phyloP scores from a whole-genome alignment of 2,797 vertebrate genomes.

The Scleropages formosus region DNA sequence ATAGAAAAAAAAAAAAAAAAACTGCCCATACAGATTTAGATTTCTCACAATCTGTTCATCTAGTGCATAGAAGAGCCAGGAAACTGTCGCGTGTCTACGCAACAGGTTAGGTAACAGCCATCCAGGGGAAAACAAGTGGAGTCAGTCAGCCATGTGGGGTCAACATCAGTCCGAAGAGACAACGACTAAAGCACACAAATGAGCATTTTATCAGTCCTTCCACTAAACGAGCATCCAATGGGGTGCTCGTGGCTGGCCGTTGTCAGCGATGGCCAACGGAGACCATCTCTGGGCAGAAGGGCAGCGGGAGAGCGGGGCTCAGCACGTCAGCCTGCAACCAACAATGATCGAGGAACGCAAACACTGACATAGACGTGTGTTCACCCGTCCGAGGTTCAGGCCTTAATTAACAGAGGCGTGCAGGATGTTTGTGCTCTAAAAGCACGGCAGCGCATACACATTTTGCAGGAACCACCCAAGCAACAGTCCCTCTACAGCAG shows the following conservation, averaged over 20 bases:
- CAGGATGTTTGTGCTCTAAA: background rate
- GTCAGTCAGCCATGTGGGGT: slow-evolving; percentile 51
- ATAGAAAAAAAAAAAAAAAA: slow-evolving; percentile 30
- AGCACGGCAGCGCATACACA: background rate
- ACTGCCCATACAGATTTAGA: slow-evolving; percentile 21
- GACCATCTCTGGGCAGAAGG: background rate
- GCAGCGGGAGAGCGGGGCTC: background rate
- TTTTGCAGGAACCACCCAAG: slow-evolving; percentile 20
- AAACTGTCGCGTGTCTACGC: slow-evolving; percentile 12
- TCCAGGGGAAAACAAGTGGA: slow-evolving; percentile 38
- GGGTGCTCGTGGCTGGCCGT: background rate
- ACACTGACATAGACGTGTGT: background rate
- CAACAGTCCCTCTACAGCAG: slow-evolving; percentile 35
- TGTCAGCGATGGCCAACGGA: background rate
- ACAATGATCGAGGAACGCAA: background rate
- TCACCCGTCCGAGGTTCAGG: background rate
- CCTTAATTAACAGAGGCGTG: background rate
- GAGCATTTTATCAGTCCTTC: background rate
- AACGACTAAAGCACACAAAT: slow-evolving; percentile 10
- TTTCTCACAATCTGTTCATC: slow-evolving; percentile 36
- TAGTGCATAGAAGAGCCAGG: slow-evolving; percentile 22
- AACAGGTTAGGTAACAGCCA: slow-evolving; percentile 57
- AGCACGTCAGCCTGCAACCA: too few species aligned
- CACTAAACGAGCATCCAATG: too few species aligned
- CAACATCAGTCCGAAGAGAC: slow-evolving; percentile 43